Evolutionary conservation across 2,888 invertebrate species (phyloP), one percentile per base, ranked within the genome.

Genomic region (Chrysolina oricalcia): DNA sequence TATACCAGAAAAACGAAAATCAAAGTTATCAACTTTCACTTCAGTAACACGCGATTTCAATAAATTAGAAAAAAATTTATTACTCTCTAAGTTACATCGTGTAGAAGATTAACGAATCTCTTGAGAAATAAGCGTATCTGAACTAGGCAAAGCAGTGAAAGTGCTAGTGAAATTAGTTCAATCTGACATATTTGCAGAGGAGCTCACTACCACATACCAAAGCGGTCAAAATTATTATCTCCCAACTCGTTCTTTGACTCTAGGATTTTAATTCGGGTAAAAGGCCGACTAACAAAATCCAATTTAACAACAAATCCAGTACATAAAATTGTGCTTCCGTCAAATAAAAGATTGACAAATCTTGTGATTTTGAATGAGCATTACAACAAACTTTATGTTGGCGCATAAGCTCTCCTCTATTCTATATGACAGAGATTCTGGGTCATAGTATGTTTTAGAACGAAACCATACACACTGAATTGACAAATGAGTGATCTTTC

Each of bases 401-500:
- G 77, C 13, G 73, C 68, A 8, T 17, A 48, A 23, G 56, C 70
- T 41, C 15, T 75, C 13, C 59, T 74, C 48, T 19, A 15, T 15
- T 53, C 46, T 11, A 56, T 76, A 23, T 70, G 75, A 27, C 46
- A 77, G 64, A 53, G 23, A 67, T 77, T 46, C 53, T 75, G 74
- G 77, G 56, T 74, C 10, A 40, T 79, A 41, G 59, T 67, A 41
- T 79, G 79, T 64, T 75, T 73, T 62, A 13, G 70, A 19, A 46
- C 62, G 15, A 77, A 71, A 8, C 77, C 79, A 5, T 67, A 19
- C 19, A 17, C 9, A 8, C 10, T 74, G 10, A 68, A n/a, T 4
- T 66, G 48, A 1, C 63, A 71, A 69, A 77, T 78, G 77, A 71
- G 70, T 27, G 65, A 76, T 23, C 64, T 79, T 48, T 75, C 79